phyloP scores from a whole-genome alignment of 2,113 vertebrate species.

The Pampusana beccarii region DNA sequence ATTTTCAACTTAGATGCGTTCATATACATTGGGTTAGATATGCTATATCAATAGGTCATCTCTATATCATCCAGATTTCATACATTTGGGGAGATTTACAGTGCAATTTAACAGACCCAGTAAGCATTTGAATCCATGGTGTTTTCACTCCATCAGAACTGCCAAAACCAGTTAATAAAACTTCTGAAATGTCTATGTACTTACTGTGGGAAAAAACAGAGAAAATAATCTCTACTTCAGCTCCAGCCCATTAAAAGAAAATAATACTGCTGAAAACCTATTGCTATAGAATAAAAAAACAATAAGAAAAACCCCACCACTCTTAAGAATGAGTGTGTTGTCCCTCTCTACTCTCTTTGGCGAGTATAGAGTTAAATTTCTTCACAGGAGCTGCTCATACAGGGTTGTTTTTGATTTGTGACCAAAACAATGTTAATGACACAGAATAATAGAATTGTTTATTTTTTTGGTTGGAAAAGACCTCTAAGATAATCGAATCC shows the following conservation, averaged over 20 bases:
- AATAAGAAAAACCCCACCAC: fast-evolving
- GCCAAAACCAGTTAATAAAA: not conserved
- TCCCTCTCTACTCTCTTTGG: not conserved
- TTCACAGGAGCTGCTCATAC: not conserved
- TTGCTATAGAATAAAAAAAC: not conserved
- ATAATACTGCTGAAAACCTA: not conserved
- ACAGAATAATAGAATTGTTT: not conserved
- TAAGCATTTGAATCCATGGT: not conserved
- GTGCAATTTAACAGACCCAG: not conserved
- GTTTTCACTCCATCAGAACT: not conserved
- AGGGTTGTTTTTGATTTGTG: not conserved
- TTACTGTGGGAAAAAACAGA: not conserved
- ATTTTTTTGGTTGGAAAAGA: no score
- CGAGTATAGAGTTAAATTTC: not conserved
- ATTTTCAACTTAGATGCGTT: not conserved
- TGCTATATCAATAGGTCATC: not conserved
- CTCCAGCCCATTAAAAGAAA: not conserved
- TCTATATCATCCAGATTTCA: not conserved
- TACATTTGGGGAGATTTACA: not conserved
- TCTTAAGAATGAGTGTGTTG: not conserved
- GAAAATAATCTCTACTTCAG: not conserved
- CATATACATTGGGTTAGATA: not conserved
- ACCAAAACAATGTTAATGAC: not conserved
- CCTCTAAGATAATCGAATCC: no score
- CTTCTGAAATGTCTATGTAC: not conserved